Percentiles rank a stretch among this genome's conserved stretches.
phyloP scores from a whole-genome alignment of 2,888 invertebrate species.

The Cataglyphis altisquamis region DNA sequence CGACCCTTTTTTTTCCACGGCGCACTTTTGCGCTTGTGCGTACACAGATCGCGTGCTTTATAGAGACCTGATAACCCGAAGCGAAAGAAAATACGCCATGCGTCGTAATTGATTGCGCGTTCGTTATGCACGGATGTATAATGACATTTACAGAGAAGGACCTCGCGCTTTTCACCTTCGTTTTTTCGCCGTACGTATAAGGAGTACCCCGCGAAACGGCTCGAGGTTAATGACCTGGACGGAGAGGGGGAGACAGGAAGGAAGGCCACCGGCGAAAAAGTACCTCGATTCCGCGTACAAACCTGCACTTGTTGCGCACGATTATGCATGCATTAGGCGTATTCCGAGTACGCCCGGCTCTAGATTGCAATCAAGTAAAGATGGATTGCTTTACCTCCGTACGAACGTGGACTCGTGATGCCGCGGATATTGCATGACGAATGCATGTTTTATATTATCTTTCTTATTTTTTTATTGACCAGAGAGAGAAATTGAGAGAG shows the following conservation, averaged over 20 bases:
- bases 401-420: conserved; percentile 12
- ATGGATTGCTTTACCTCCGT: conserved; percentile 24
- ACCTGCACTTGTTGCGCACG: conserved; percentile 41
- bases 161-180: conserved; percentile 28
- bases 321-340: conserved; percentile 54
- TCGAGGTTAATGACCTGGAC: conserved; percentile 75
- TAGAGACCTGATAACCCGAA: conserved; percentile 49
- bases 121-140: conserved; percentile 66
- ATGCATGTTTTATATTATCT: background rate
- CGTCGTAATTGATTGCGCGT: conserved; percentile 66
- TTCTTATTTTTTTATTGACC: background rate
- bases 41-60: conserved; percentile 17
- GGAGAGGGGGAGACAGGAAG: conserved; percentile 54
- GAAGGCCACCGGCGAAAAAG: conserved; percentile 65
- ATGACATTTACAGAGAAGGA: conserved; percentile 47
- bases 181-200: conserved; percentile 52
- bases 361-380: conserved; percentile 48
- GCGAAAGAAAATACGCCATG: conserved; percentile 51
- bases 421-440: background rate
- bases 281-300: conserved; percentile 60
- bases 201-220: conserved; percentile 68
- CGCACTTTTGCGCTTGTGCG: conserved; percentile 5
- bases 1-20: conserved; percentile 3
- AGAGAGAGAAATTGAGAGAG: background rate
- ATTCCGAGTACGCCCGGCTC: conserved; percentile 12